A percentile compares a stretch with the other conserved stretches of the same genome.
Evolutionary conservation across 1,140 invertebrate species (phyloP).

Genomic region (Bemisia tabaci): DNA sequence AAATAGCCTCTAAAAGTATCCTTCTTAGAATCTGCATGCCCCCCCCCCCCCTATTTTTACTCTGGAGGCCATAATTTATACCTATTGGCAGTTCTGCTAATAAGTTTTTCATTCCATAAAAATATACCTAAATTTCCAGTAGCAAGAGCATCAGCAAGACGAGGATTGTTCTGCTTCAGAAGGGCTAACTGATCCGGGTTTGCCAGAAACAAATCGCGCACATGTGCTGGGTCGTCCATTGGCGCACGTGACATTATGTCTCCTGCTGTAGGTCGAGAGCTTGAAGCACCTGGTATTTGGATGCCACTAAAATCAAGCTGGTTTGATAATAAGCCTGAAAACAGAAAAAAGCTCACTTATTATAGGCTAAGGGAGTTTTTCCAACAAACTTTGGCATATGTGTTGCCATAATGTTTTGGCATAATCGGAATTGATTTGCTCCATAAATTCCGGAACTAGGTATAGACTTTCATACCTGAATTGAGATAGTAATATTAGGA

Average conservation of each 20-base stretch:
- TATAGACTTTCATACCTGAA: too few species aligned
- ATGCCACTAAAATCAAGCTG: conserved; percentile 74
- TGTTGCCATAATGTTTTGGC: too few species aligned
- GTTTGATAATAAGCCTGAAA: background rate
- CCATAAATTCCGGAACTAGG: too few species aligned
- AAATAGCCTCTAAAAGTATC: too few species aligned
- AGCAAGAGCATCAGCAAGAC: conserved; percentile 76
- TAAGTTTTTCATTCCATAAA: too few species aligned
- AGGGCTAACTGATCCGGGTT: conserved; percentile 83
- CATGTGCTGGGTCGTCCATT: conserved; percentile 75
- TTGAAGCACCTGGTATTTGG: conserved; percentile 48
- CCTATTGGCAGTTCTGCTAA: too few species aligned
- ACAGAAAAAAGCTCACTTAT: background rate
- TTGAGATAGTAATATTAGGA: too few species aligned
- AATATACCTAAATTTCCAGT: conserved; percentile 67
- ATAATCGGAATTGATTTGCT: too few species aligned
- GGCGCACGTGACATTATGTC: conserved; percentile 26
- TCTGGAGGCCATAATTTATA: too few species aligned
- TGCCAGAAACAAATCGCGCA: conserved; percentile 77
- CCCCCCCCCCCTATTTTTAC: too few species aligned
- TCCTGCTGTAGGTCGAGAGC: conserved; percentile 11
- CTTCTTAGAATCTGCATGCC: too few species aligned
- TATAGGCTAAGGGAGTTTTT: conserved; percentile 2
- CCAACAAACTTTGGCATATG: too few species aligned
- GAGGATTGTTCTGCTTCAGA: conserved; percentile 86